Base-by-base conservation (phyloP, 1,140 invertebrate species). In the Odontomachus brunneus region DNA sequence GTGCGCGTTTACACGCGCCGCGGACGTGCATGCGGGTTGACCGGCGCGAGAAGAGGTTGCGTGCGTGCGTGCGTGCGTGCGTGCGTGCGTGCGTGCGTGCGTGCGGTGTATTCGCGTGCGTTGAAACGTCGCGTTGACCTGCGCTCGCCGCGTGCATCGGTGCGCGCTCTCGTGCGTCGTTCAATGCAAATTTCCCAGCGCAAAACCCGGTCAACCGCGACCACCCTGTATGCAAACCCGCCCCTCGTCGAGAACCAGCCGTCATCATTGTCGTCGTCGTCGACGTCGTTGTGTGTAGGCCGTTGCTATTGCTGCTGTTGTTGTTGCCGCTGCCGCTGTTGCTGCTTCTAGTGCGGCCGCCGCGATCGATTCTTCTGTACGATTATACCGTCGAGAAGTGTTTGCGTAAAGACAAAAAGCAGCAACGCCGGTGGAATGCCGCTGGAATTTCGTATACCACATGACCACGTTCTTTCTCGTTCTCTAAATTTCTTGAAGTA, bases 181-280 rank as follows among this genome's bases (percentile, higher is more conserved):
- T 85, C 85, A 78, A 90, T 90, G 89, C 87, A 90, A 88, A 90
- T 90, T 90, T 90, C 67, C 85, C 82, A 69, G 49, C 72, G 82
- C 85, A 86, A 88, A 89, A 90, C 84, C 83, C 88, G 82, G 87
- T 90, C 85, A 87, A 86, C 89, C 88, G 88, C 75, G 74, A 60
- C 75, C 75, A 81, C 84, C 62, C 55, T 73, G 66, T 84, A 81
- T 84, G 82, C 82, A 81, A 84, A 81, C 75, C 51, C 62, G 51
- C 48, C 51, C 22, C 38, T 5, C 49, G 60, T 67, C 60, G 26
- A 38, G 22, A 33, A 2, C 29, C 2, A 33, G 38, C 67, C 71
- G 53, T 71, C 29, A 33, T 38, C 22, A 62, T n/a, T n/a, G n/a
- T n/a, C n/a, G 55, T 49, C 38, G 38, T 44, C 38, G 38, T 44